Evolutionary conservation across 1,140 invertebrate species (phyloP).

Genomic region (Nasonia vitripennis): DNA sequence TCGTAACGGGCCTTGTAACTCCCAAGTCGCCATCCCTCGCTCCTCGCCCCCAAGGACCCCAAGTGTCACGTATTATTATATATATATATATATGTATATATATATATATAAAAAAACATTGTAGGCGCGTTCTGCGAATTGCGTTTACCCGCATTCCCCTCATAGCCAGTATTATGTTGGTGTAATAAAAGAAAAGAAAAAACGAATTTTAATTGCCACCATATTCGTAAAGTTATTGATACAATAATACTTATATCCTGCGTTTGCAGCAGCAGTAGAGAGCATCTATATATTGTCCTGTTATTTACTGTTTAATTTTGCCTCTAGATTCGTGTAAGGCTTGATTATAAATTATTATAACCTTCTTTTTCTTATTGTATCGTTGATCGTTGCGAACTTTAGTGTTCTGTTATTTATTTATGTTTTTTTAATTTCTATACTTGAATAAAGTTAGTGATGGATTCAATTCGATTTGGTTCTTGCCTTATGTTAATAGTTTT

Average conservation of each 20-base stretch:
- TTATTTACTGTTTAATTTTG: background rate
- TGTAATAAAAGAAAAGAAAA: constrained; percentile 64
- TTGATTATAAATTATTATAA: background rate
- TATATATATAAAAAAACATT: constrained; percentile 10
- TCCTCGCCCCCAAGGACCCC: constrained; percentile 48
- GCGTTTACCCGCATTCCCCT: constrained; percentile 60
- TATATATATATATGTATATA: background rate
- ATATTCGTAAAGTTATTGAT: constrained; percentile 7
- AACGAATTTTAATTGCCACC: constrained; percentile 52
- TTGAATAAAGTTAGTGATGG: constrained; percentile 11
- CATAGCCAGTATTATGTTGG: constrained; percentile 70
- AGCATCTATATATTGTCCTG: background rate
- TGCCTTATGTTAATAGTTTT: background rate
- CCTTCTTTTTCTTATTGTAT: constrained; percentile 45
- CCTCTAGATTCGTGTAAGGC: background rate
- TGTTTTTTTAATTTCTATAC: constrained; percentile 33
- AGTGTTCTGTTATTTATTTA: constrained; percentile 46
- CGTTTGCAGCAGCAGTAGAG: background rate
- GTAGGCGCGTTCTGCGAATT: constrained; percentile 68
- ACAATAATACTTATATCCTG: background rate
- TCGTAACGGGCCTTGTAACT: constrained; percentile 6
- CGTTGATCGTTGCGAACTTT: background rate
- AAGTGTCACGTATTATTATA: constrained; percentile 13
- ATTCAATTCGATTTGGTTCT: background rate
- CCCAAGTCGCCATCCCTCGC: background rate